Evolutionary conservation across 2,888 invertebrate species (phyloP), one percentile per base, ranked within the genome.

Genomic region (Dynastes tityus): DNA sequence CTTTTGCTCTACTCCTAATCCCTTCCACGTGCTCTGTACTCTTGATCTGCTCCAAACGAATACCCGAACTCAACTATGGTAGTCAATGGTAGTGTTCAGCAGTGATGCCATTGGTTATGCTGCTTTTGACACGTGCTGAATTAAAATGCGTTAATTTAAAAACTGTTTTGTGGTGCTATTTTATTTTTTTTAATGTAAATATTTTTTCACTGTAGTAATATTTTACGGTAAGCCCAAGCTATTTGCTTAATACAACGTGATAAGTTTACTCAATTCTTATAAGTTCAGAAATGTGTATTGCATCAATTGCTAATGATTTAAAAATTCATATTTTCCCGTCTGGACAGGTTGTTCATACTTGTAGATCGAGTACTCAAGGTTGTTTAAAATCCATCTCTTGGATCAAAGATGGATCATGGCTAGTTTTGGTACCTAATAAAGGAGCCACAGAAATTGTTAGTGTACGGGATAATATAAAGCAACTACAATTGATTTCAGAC

Each of bases 291-390:
- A 92, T 92, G 92, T 91, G 90, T 87, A 89, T 92, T 81, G 90
- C 91, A 37, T 91, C 92, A 55, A 89, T 91, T 80, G 91, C 91
- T 83, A 90, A 90, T 64, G 90, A 90, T 64, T 87, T 92, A 80
- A 89, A 91, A 85, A 87, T 92, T 37, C 90, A 92, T 83, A 91
- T 91, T 80, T 89, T 89, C 79, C 90, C 89, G 83, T 89, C 87
- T 85, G 92, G 91, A 88, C 90, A 90, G 83, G 87, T 91, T 77
- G 89, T 90, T 84, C 90, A 91, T 83, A 88, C 89, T 76, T 91
- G 91, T 83, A 85, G 85, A 80, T 82, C 84, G 9, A 82, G 84
- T 79, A 80, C 83, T 11, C 82, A 85, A 63, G 87, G 87, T 5
- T 83, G 85, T 3, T 84, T 87, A 5, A 82, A 84, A 32, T 86